Base-by-base conservation (phyloP, 2,888 invertebrate species). In the Euzophera pinguis region DNA sequence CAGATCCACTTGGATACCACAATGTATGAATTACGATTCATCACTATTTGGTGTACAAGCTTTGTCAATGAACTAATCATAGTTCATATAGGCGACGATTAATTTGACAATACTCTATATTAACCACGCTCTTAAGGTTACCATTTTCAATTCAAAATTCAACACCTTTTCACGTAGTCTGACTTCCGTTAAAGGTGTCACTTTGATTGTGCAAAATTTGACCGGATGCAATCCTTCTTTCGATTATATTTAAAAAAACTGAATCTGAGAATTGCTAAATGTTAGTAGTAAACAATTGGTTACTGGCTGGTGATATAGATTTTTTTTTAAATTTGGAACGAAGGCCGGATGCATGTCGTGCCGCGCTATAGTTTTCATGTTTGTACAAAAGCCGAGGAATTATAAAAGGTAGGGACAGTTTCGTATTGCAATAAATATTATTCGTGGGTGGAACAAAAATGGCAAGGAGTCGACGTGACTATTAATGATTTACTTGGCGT, bases 381-480 rank as follows among this genome's bases (percentile, higher is more conserved):
- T 83, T 80, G 77, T 71, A 69, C 79, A 70, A 72, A 73, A 71
- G 64, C 58, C 69, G 66, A 67, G 73, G 69, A 78, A 75, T 66
- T 72, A 77, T 81, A 76, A 83, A 82, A 79, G 68, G 71, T 71
- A 81, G 82, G 79, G 84, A 89, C 81, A 84, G 84, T 77, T 81
- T 85, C 79, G 69, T 68, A 81, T 87, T 84, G 78, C 85, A 81
- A 89, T 87, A 87, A 87, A 87, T 87, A 75, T 75, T 76, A 65
- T 64, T 71, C 65, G 85, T 79, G 71, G 85, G 88, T 70, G 86
- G 77, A 80, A 76, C 58, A 75, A 32, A 60, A 55, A 56, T 57
- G 45, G 29, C 3, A 16, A 71, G 42, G 74, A 81, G 76, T 58
- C 34, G 52, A 43, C 52, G 0, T 47, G 14, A 14, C 13, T 22